Conservation (phyloP, 2,113 vertebrate species). For the Odocoileus virginianus region DNA sequence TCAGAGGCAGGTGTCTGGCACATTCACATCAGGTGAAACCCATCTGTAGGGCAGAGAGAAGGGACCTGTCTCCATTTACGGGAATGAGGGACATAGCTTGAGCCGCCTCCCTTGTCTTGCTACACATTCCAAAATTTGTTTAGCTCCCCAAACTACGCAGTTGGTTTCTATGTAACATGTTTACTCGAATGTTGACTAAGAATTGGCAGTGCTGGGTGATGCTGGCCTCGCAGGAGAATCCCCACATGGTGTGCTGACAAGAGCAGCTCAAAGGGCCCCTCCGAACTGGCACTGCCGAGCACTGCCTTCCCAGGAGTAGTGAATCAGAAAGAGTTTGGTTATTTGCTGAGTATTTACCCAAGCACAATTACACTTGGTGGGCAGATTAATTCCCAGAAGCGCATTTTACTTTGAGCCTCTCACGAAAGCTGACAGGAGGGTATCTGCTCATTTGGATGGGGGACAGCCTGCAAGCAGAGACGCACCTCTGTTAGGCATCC, state of each 20-base stretch:
- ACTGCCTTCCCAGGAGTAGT: not conserved
- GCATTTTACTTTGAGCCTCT: not conserved
- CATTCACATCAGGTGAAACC: not conserved
- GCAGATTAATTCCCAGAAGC: not conserved
- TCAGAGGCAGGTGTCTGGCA: not conserved
- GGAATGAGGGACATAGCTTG: not conserved
- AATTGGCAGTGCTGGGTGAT: not conserved
- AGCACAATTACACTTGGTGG: not conserved
- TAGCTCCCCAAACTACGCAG: not conserved
- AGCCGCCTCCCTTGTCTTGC: not conserved
- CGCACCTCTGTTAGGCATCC: not conserved
- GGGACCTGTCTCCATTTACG: not conserved
- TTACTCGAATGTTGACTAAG: slow-evolving; percentile 15
- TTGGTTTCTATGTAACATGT: not conserved
- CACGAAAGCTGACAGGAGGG: not conserved
- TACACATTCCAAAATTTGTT: not conserved
- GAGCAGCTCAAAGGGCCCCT: not conserved
- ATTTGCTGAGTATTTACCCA: not conserved
- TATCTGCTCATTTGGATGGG: not conserved
- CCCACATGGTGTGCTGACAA: slow-evolving; percentile 17
- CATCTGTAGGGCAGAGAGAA: not conserved
- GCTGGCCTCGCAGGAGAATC: not conserved
- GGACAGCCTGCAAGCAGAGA: not conserved
- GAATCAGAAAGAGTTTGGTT: slow-evolving; percentile 3
- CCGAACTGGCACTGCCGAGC: not conserved